Base-by-base conservation (phyloP, 2,797 vertebrate species). In the Ctenopoma multispine region DNA sequence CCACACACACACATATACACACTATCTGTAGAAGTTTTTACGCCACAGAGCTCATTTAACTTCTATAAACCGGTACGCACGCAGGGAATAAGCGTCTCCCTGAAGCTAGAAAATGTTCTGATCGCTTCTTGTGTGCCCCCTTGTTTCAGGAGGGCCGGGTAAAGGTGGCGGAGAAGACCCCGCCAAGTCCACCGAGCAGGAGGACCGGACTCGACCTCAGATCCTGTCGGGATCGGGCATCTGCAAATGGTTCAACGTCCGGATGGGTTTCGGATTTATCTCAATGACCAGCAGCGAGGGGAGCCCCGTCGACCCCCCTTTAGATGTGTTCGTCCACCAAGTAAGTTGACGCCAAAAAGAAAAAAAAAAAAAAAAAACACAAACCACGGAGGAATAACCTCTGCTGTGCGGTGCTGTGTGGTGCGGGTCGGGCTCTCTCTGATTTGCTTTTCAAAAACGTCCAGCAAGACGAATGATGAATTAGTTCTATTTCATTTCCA, bases 221-320 rank as follows among this genome's bases (percentile, higher is more conserved):
- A 77, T 96, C 94, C 93, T 96, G 93, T 94, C 94, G 72, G 98
- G 97, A 87, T 94, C 95, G 71, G 97, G 97, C 92, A 96, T 96
- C 94, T 99, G 98, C 93, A 99, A 99, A 82, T 99, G 98, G 98
- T 99, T 99, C 93, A 99, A 99, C 90, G 97, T 99, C 87, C 96
- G 98, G 65, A 99, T 99, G 98, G 98, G 98, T 74, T 99, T 99
- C 88, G 98, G 98, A 90, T 99, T 99, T 95, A 98, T 98, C 93
- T 97, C 97, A 89, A 98, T 99, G 97, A 95, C 95, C 88, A 95
- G 88, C 93, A 97, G 96, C 86, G 97, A 96, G 75, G 97, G 97
- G 84, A 96, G 90, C 90, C 95, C 95, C 72, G 93, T 99, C 87
- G 97, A 99, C 72, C 94, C 96, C 75, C 96, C 97, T 41, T 94